Evolutionary conservation across 2,888 invertebrate species (phyloP).

Genomic region (Schrankia costaestrigalis): DNA sequence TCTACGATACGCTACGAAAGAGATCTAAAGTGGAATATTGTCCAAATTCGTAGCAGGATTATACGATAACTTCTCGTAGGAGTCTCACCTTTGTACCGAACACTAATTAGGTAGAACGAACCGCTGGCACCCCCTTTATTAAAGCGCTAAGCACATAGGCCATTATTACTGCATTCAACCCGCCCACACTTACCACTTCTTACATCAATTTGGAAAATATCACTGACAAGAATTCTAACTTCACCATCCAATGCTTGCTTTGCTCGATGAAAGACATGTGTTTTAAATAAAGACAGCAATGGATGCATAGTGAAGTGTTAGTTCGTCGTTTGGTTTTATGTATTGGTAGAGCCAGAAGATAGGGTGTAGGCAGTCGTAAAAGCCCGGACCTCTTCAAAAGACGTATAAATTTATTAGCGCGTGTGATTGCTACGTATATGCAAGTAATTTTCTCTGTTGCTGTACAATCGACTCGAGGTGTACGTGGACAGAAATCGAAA

Average conservation of each 20-base stretch:
- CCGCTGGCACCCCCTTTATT: slow-evolving; percentile 25
- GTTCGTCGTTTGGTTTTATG: slow-evolving; percentile 4
- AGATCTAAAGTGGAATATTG: slow-evolving; percentile 12
- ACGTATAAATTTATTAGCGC: slow-evolving; percentile 29
- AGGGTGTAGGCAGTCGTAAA: slow-evolving; percentile 24
- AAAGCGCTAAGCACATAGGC: slow-evolving; percentile 20
- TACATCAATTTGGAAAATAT: slow-evolving; percentile 1
- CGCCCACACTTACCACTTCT: slow-evolving; percentile 4
- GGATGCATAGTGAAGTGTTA: background rate
- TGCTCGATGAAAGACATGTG: background rate
- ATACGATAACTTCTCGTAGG: slow-evolving; percentile 19
- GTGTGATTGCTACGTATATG: slow-evolving; percentile 23
- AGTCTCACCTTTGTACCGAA: slow-evolving; percentile 18
- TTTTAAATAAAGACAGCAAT: slow-evolving; percentile 10
- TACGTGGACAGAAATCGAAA: slow-evolving; percentile 21
- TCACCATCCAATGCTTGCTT: slow-evolving; percentile 8
- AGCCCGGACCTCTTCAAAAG: slow-evolving; percentile 20
- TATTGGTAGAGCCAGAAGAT: slow-evolving; percentile 7
- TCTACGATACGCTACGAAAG: too few species aligned
- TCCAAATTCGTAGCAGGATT: slow-evolving; percentile 21
- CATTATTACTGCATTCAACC: slow-evolving; percentile 20
- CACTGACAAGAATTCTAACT: background rate
- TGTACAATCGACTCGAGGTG: slow-evolving; percentile 13
- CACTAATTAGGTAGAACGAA: slow-evolving; percentile 25
- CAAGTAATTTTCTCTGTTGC: slow-evolving; percentile 27